Conservation (phyloP, 2,113 vertebrate genomes). For the Orientallactaga bullata region DNA sequence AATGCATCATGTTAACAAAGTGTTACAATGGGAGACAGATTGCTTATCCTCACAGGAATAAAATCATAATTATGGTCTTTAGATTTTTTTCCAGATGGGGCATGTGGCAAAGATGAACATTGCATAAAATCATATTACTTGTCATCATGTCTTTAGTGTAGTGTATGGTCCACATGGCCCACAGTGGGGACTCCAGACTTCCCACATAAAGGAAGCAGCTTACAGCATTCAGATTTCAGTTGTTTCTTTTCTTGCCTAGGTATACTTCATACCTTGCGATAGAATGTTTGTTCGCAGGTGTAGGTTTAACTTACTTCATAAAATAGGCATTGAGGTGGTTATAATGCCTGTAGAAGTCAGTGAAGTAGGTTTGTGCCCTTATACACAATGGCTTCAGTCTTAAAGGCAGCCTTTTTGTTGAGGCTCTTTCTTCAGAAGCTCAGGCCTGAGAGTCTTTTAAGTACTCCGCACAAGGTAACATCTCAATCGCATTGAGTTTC, state of each 20-base stretch:
- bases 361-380: not conserved
- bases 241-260: slow-evolving; percentile 5
- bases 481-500: not conserved
- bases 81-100: not conserved
- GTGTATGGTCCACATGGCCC: not conserved
- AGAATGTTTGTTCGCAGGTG: not conserved
- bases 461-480: not conserved
- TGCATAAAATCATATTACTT: not conserved
- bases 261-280: not conserved
- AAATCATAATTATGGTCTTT: not conserved
- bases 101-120: not conserved
- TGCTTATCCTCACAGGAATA: not conserved
- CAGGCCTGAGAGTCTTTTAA: not conserved
- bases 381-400: not conserved
- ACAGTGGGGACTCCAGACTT: not conserved
- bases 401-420: not conserved
- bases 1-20: not conserved
- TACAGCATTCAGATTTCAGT: not conserved
- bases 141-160: not conserved
- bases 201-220: not conserved
- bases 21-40: not conserved
- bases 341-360: not conserved
- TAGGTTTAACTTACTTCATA: not conserved
- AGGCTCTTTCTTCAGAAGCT: not conserved
- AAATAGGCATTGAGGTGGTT: not conserved